Percentiles rank a stretch among this genome's conserved stretches.
Evolutionary conservation across 1,140 invertebrate genomes (phyloP).

Genomic region (Lepidurus arcticus): DNA sequence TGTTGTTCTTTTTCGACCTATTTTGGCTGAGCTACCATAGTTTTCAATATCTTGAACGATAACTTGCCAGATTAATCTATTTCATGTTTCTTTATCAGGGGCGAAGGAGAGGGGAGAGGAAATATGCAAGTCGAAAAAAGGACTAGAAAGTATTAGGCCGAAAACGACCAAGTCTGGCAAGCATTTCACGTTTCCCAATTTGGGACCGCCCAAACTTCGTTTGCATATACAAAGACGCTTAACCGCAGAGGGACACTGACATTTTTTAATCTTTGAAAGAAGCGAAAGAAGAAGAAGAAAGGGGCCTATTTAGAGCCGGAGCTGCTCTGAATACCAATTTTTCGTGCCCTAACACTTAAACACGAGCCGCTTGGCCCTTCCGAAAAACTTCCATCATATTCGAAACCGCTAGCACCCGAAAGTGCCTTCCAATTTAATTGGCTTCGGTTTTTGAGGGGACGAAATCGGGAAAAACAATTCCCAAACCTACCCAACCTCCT

Average conservation of each 20-base stretch:
- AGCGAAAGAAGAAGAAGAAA: background rate
- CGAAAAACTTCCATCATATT: background rate
- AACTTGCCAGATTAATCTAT: background rate
- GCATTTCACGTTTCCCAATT: constrained; percentile 18
- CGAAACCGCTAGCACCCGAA: too few species aligned
- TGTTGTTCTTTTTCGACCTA: background rate
- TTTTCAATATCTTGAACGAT: background rate
- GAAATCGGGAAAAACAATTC: background rate
- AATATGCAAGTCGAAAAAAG: background rate
- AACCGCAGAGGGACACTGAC: constrained; percentile 17
- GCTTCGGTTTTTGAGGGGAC: background rate
- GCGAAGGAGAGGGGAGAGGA: background rate
- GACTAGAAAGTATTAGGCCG: background rate
- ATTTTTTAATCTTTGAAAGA: constrained; percentile 15
- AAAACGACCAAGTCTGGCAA: background rate
- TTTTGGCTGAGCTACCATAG: background rate
- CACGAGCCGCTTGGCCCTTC: background rate
- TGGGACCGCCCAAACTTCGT: constrained; percentile 16
- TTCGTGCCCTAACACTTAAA: background rate
- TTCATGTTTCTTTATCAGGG: background rate
- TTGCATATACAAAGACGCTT: constrained; percentile 18
- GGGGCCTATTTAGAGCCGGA: background rate
- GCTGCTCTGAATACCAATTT: background rate
- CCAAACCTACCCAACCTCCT: background rate
- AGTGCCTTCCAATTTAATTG: background rate